Conservation (phyloP, 2,888 invertebrate genomes). For the Agrochola lota region DNA sequence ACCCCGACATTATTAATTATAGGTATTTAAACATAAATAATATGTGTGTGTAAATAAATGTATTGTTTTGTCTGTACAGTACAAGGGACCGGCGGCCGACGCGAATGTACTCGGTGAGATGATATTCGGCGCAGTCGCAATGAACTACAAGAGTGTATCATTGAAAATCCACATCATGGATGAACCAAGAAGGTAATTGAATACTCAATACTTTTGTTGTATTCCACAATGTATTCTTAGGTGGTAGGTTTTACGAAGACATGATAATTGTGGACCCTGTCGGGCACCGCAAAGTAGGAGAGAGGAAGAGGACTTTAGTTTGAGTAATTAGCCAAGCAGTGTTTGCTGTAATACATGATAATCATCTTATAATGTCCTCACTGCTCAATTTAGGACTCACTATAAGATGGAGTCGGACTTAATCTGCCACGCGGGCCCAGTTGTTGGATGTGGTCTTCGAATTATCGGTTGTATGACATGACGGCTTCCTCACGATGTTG, state of each 20-base stretch:
- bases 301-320: neutral
- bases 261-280: neutral
- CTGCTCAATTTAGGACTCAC: neutral
- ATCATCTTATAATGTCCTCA: neutral
- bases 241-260: neutral
- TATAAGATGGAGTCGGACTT: neutral
- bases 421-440: neutral
- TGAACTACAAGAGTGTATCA: constrained; percentile 96
- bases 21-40: neutral
- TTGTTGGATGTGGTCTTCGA: neutral
- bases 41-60: neutral
- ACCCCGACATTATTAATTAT: no score
- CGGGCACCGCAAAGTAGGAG: neutral
- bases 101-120: constrained; percentile 95
- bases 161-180: constrained; percentile 95
- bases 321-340: no score
- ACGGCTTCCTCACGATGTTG: neutral
- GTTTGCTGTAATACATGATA: neutral
- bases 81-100: constrained; percentile 92
- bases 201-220: neutral
- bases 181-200: constrained; percentile 84
- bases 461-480: neutral
- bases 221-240: neutral
- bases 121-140: constrained; percentile 97
- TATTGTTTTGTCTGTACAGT: constrained; percentile 83